These are phyloP conservation scores for Eira barbara DNA, from an alignment of 2,113 vertebrate genomes.

Conservation along the genomic window DNA sequence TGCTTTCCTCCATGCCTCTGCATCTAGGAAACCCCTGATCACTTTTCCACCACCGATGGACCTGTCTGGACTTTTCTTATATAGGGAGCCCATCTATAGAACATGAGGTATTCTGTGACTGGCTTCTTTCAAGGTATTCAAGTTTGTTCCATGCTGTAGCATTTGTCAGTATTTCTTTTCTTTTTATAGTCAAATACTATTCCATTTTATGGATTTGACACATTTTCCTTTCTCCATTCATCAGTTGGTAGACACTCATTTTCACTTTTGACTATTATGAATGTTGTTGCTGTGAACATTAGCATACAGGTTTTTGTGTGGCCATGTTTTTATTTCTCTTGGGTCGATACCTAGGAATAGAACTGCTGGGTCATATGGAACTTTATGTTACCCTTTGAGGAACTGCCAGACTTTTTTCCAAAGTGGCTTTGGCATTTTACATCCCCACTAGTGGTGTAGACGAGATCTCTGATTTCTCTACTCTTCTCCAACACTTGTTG, in stretches of 20 bases:
- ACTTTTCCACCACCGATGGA: not conserved
- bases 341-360: not conserved
- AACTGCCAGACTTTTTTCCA: not conserved
- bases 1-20: not conserved
- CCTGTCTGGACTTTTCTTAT: not conserved
- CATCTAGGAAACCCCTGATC: not conserved
- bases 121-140: not conserved
- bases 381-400: not conserved
- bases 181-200: not conserved
- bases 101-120: not conserved
- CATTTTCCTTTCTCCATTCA: not conserved
- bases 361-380: not conserved
- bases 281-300: not conserved
- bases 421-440: not conserved
- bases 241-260: not conserved
- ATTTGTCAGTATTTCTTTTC: not conserved
- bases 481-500: not conserved
- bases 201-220: not conserved
- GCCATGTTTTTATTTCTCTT: constrained; percentile 8
- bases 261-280: not conserved
- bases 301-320: not conserved
- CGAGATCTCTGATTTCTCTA: not conserved
- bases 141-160: not conserved
- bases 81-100: not conserved
- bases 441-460: not conserved